Conservation (phyloP, 2,888 invertebrate genomes). For the Athalia circularis region DNA sequence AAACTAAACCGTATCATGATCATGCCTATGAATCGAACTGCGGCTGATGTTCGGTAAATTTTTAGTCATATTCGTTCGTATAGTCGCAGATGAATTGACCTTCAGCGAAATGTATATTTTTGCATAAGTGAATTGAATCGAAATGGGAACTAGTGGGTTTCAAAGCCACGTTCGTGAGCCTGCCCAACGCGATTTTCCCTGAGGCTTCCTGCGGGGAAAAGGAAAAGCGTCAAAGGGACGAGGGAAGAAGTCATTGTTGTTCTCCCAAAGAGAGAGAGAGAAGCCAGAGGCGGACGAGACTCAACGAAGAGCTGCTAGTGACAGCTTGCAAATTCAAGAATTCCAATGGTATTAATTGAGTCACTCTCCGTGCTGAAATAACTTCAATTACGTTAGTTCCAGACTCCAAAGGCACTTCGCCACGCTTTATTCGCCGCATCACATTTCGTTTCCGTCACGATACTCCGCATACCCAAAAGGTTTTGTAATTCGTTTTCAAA, state of each 20-base stretch:
- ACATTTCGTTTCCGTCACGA: background rate
- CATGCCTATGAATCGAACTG: too few species aligned
- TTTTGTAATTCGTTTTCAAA: background rate
- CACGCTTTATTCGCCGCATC: slow-evolving; percentile 19
- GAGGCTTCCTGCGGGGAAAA: slow-evolving; percentile 33
- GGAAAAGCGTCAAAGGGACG: slow-evolving; percentile 23
- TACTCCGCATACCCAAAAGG: background rate
- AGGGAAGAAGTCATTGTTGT: slow-evolving; percentile 48
- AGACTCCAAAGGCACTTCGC: slow-evolving; percentile 28
- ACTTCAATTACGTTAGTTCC: slow-evolving; percentile 26
- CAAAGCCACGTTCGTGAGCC: slow-evolving; percentile 20
- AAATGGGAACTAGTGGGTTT: slow-evolving; percentile 36
- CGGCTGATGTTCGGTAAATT: background rate
- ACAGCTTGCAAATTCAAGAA: slow-evolving; percentile 57
- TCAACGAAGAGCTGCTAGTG: slow-evolving; percentile 41
- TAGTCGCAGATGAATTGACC: background rate
- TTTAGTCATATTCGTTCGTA: background rate
- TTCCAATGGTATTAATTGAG: slow-evolving; percentile 42
- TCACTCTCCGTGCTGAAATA: slow-evolving; percentile 38
- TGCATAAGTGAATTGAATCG: slow-evolving; percentile 44
- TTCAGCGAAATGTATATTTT: slow-evolving; percentile 29
- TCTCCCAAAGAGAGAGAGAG: slow-evolving; percentile 44
- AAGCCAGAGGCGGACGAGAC: slow-evolving; percentile 51
- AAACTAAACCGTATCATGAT: too few species aligned
- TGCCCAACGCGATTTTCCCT: slow-evolving; percentile 17